Base-by-base conservation (phyloP, 2,113 vertebrate species). In the Pristiophorus japonicus region DNA sequence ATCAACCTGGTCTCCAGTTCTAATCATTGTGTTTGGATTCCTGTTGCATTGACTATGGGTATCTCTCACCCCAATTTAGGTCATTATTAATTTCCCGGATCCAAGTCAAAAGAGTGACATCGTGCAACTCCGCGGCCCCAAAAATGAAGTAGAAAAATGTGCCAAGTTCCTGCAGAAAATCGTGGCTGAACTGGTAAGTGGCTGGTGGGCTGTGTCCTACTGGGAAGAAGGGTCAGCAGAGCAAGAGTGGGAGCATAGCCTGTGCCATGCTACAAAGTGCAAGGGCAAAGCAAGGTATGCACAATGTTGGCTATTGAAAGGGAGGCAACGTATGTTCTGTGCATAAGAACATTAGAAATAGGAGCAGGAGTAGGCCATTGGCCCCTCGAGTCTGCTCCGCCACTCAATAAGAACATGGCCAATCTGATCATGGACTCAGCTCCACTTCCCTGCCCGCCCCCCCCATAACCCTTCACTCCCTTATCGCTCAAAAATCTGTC, bases 31-130 rank as follows among this genome's bases (percentile, higher is more conserved):
- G 59, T 65, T 84, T 38, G 62, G 45, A 66, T 85, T 42, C 27
- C 70, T 67, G 11, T 59, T 75, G 11, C 16, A 22, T 38, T 84
- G 27, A 95, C n/a, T 75, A 0, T 95, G 2, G 22, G 5, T 27
- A 47, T 45, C n/a, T 92, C 65, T 51, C 51, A 45, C 24, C 20
- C 65, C 42, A 88, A 88, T 97, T 22, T 96, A 99, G 99, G 99
- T 99, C 96, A 99, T 99, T 96, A 99, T 99, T 97, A 99, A 99
- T 96, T 99, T 99, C 97, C 99, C 99, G 88, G 99, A 99, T 97
- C 99, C 99, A 75, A 97, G 98, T 20, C 98, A 99, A 70, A 99
- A 99, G 96, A 99, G 99, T 73, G 99, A 99, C 96, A 98, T 99
- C 0, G 99, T 99, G 87, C 99, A 99, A 95, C 98, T 99, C n/a